Base-by-base conservation (phyloP, 1,140 invertebrate species). In the Penaeus japonicus region DNA sequence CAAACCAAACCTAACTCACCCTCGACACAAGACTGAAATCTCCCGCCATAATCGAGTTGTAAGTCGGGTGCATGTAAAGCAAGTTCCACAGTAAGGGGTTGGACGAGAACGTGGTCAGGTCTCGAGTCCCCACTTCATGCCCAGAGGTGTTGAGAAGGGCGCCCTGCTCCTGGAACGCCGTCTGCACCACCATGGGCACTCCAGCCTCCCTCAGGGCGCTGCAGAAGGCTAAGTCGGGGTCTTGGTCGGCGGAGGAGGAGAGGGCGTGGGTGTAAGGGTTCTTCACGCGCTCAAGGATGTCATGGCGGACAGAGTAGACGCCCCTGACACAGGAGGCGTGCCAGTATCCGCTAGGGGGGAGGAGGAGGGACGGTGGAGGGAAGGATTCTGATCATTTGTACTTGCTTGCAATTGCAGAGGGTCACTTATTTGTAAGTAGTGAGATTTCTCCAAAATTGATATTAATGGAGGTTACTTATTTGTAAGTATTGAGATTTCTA, bases 161-260 rank as follows among this genome's bases (percentile, higher is more conserved):
- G 7, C 85, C 85, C n/a, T 35, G 15, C 27, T 80, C 62, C 27
- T 39, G 85, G 1, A 80, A 20, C 10, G 77, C 85, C 24, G 55
- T 86, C 10, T 55, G 78, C 10, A 53, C 85, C 30, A 86, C 75
- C 85, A 86, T 86, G 32, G 85, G 85, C 54, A 86, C 75, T 0
- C 85, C 85, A 65, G 75, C 55, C 20, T 86, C 75, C 78, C 85
- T 39, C 18, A 86, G 77, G 17, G 85, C 57, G 35, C 54, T 54
- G 57, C 85, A 86, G 73, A 86, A 65, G 85, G 77, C 85, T 10
- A 86, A 20, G 77, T 75, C 57, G 47, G 47, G 10, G 47, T 47
- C 47, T 47, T 12, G 10, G 10, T 47, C 47, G 15, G 47, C 5
- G 27, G 65, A 0, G 30, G 54, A 7, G 27, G 32, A 7, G 5